Evolutionary conservation across 1,140 invertebrate species (phyloP).

Genomic region (Parapsyche elsis): DNA sequence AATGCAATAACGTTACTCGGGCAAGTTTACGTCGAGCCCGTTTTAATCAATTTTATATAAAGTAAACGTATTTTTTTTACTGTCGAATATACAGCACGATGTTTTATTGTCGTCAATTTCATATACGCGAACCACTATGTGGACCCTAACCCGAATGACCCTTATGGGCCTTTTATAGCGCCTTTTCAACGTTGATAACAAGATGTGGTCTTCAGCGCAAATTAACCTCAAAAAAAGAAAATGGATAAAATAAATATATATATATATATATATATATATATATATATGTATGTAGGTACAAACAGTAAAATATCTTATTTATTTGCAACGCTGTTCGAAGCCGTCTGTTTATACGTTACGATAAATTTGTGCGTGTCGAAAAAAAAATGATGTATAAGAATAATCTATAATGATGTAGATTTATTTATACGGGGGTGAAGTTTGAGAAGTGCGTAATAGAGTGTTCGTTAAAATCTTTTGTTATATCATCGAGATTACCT

Average conservation of each 20-base stretch:
- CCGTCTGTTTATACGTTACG: neutral
- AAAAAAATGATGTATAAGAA: neutral
- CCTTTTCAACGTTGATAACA: neutral
- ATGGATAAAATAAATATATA: too few relatives aligned
- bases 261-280: too few relatives aligned
- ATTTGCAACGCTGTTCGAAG: neutral
- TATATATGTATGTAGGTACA: too few relatives aligned
- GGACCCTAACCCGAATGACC: neutral
- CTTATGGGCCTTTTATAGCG: slow-evolving; percentile 11
- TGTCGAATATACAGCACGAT: neutral
- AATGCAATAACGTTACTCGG: too few relatives aligned
- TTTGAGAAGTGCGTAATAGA: neutral
- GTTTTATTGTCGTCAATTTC: slow-evolving; percentile 18
- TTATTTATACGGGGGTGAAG: neutral
- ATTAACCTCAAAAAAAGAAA: neutral
- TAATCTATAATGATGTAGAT: too few relatives aligned
- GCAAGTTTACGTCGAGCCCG: too few relatives aligned
- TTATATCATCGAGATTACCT: slow-evolving; percentile 6
- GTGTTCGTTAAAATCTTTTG: slow-evolving; percentile 2
- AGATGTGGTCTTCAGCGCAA: slow-evolving; percentile 8
- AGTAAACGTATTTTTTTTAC: slow-evolving; percentile 10
- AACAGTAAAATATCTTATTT: slow-evolving; percentile 6
- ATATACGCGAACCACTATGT: neutral
- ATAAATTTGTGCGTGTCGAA: neutral
- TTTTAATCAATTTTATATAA: slow-evolving; percentile 11